These are phyloP conservation scores for Morpho helenor DNA, from an alignment of 2,888 invertebrate genomes.

Conservation along the genomic window DNA sequence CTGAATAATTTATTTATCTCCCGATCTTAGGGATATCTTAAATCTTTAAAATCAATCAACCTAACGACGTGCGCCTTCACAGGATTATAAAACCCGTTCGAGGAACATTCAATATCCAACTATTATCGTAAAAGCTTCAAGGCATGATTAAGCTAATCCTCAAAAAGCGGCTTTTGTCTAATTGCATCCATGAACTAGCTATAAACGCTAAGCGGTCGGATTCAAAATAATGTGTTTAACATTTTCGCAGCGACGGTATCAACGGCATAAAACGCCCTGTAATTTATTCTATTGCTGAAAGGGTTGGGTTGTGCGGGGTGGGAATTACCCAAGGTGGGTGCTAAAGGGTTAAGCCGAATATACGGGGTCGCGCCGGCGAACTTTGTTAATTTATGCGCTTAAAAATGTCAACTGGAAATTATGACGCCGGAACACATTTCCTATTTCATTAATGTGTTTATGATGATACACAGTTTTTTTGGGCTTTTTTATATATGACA, in stretches of 20 bases:
- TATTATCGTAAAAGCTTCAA: conserved; percentile 52
- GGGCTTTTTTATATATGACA: too few relatives aligned
- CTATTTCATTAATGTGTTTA: conserved; percentile 62
- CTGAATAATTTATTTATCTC: too few relatives aligned
- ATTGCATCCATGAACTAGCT: conserved; percentile 66
- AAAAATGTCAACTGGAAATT: conserved; percentile 79
- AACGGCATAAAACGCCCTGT: conserved; percentile 77
- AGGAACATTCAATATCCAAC: conserved; percentile 26
- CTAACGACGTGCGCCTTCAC: conserved; percentile 19
- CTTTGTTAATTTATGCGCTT: conserved; percentile 79
- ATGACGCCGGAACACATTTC: conserved; percentile 77
- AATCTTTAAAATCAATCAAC: conserved; percentile 20
- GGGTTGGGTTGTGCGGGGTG: conserved; percentile 73
- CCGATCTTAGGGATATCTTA: too few relatives aligned
- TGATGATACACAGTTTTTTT: conserved; percentile 23
- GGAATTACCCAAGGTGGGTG: conserved; percentile 80
- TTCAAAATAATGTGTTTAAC: conserved; percentile 77
- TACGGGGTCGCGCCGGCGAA: conserved; percentile 74
- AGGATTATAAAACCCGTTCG: conserved; percentile 19
- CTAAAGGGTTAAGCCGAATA: conserved; percentile 79
- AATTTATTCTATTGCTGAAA: conserved; percentile 80
- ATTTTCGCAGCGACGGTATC: conserved; percentile 75
- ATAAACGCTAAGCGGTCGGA: conserved; percentile 76
- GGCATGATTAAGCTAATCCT: conserved; percentile 55
- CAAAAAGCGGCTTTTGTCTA: conserved; percentile 68